Evolutionary conservation across 2,888 invertebrate genomes (phyloP), one percentile per base, ranked within the genome.

Genomic region (Dynastes maya): DNA sequence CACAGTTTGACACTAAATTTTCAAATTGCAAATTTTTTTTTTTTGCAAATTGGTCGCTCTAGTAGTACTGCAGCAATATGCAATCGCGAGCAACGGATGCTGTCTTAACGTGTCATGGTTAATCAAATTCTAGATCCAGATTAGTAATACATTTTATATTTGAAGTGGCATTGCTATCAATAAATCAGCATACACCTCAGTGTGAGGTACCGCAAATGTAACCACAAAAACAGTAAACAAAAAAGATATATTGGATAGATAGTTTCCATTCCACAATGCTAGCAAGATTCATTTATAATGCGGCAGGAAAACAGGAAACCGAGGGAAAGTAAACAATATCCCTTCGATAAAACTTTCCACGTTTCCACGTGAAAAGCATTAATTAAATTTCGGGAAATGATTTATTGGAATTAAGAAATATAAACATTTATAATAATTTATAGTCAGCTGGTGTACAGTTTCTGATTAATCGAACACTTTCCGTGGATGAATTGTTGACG

Each of bases 391-490:
- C 72, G 22, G 13, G 32, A 51, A 61, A 45, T 74, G 72, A 74
- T 74, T 74, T 61, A 74, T 74, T 40, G 29, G 27, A 45, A 74
- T 27, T 27, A 61, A 40, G 61, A 45, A 37, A 45, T 74, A 61
- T 74, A 74, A 74, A 74, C 72, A 74, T 74, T 55, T 74, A 74
- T 74, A 74, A 61, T 74, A 74, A 74, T 74, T 74, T 74, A 74
- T 74, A 74, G 61, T 74, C 61, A 5, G 22, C 16, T 5, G 55
- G 63, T 74, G 55, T 61, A 74, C 72, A 74, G 40, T 74, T 61
- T 63, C 72, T 74, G 72, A 74, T 74, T 61, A 74, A 74, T 74
- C 72, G 72, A 63, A 74, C 61, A 74, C 72, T 74, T 74, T 74
- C 72, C 72, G 72, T 61, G 63, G 63, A 74, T 74, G 72, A 74